phyloP scores from a whole-genome alignment of 2,888 invertebrate genomes.

The Microctonus hyperodae region DNA sequence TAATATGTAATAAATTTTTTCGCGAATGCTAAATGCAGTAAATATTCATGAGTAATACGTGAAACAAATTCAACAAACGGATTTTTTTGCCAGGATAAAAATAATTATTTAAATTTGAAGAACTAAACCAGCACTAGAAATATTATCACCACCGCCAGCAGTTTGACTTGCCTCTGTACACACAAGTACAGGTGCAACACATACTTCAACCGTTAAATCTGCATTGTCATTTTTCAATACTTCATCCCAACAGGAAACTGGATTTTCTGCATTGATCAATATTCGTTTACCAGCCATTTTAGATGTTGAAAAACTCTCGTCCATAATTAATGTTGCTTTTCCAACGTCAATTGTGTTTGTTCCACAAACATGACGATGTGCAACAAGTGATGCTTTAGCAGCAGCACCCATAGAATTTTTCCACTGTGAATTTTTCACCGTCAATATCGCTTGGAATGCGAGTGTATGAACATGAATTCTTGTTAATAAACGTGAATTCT shows the following conservation, averaged over 20 bases:
- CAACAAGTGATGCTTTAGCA: slow-evolving; percentile 83
- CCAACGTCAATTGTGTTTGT: slow-evolving; percentile 68
- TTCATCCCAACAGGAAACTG: slow-evolving; percentile 86
- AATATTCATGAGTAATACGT: slow-evolving; percentile 1
- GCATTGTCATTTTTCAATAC: slow-evolving; percentile 61
- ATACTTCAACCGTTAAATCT: slow-evolving; percentile 69
- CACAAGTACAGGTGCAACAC: slow-evolving; percentile 84
- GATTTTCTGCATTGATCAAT: slow-evolving; percentile 72
- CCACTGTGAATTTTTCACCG: slow-evolving; percentile 75
- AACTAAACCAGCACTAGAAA: slow-evolving; percentile 87
- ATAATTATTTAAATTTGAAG: slow-evolving; percentile 66
- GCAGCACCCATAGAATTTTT: slow-evolving; percentile 80
- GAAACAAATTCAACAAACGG: neutral
- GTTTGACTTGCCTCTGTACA: slow-evolving; percentile 83
- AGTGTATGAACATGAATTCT: slow-evolving; percentile 86
- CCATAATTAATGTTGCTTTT: slow-evolving; percentile 74
- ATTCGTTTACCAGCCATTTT: slow-evolving; percentile 68
- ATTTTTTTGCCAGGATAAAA: neutral
- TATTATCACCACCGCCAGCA: slow-evolving; percentile 87
- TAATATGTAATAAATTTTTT: slow-evolving; percentile 13
- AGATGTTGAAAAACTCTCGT: slow-evolving; percentile 83
- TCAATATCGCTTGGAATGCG: slow-evolving; percentile 86
- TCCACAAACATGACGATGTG: slow-evolving; percentile 83
- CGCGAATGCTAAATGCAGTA: slow-evolving; percentile 7
- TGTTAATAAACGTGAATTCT: slow-evolving; percentile 69